phyloP scores from a whole-genome alignment of 2,797 vertebrate genomes.

The Anas acuta region DNA sequence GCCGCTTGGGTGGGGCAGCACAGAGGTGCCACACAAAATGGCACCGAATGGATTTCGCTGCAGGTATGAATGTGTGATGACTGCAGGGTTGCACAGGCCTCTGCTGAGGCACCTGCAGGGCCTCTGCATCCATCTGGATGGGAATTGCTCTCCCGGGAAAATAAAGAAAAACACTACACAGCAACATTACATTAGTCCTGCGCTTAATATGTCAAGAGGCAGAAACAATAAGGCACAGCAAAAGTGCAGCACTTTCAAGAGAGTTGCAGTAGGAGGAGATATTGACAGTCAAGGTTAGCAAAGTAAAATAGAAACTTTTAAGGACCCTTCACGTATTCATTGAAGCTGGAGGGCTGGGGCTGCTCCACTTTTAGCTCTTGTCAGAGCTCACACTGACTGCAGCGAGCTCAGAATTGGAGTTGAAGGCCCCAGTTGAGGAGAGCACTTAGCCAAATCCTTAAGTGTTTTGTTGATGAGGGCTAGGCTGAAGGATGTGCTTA shows the following conservation, averaged over 20 bases:
- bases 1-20: not conserved
- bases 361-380: conserved; percentile 24
- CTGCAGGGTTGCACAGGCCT: accelerated
- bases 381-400: not conserved
- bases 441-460: conserved; percentile 41
- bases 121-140: not conserved
- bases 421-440: conserved; percentile 26
- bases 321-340: not conserved
- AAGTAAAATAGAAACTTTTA: conserved; percentile 28
- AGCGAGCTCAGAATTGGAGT: not conserved
- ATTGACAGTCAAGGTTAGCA: not conserved
- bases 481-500: conserved; percentile 57
- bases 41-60: not conserved
- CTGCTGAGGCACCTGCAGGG: not conserved
- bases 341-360: not conserved
- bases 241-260: not conserved
- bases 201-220: not conserved
- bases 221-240: not conserved
- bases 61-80: not conserved
- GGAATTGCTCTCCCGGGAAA: not conserved
- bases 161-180: not conserved
- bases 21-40: not conserved
- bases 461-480: conserved; percentile 49
- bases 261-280: not conserved
- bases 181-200: not conserved